A percentile compares a stretch with the other conserved stretches of the same genome.
These are phyloP conservation scores for Holacanthella duospinosa DNA, from an alignment of 2,888 invertebrate species.

Conservation along the genomic window DNA sequence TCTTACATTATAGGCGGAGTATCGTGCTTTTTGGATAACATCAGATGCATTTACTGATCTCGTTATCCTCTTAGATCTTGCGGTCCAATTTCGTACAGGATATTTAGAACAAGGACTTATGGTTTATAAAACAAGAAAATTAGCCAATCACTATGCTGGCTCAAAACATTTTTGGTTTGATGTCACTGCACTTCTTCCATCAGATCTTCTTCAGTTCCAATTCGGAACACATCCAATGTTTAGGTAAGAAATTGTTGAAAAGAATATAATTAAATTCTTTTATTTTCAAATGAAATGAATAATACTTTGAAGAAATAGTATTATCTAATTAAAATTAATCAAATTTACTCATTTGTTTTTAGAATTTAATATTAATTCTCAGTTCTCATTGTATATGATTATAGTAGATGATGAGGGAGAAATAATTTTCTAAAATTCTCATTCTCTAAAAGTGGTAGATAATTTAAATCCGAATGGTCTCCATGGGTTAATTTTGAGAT, in stretches of 20 bases:
- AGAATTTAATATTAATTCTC: neutral
- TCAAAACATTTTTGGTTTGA: conserved; percentile 78
- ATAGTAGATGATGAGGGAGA: too few species aligned
- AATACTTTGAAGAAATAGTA: too few species aligned
- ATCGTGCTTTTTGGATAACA: conserved; percentile 64
- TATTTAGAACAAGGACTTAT: conserved; percentile 90
- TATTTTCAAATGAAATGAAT: too few species aligned
- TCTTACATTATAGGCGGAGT: conserved; percentile 49
- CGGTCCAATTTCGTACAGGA: conserved; percentile 85
- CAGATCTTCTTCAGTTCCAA: conserved; percentile 75
- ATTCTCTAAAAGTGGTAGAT: too few species aligned
- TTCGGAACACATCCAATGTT: conserved; percentile 75
- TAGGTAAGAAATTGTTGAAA: too few species aligned
- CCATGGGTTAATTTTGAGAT: too few species aligned
- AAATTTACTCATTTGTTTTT: neutral
- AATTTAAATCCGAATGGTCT: neutral
- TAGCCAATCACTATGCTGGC: conserved; percentile 76
- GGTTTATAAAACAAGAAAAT: conserved; percentile 81
- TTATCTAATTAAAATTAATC: too few species aligned
- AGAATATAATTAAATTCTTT: neutral
- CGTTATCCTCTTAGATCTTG: conserved; percentile 76
- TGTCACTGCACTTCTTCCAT: conserved; percentile 66
- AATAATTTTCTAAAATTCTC: too few species aligned
- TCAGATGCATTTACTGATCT: conserved; percentile 78
- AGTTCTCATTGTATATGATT: neutral